Percentiles rank a stretch among this genome's conserved stretches.
Evolutionary conservation across 2,797 vertebrate species (phyloP).

Genomic region (Sciurus vulgaris): DNA sequence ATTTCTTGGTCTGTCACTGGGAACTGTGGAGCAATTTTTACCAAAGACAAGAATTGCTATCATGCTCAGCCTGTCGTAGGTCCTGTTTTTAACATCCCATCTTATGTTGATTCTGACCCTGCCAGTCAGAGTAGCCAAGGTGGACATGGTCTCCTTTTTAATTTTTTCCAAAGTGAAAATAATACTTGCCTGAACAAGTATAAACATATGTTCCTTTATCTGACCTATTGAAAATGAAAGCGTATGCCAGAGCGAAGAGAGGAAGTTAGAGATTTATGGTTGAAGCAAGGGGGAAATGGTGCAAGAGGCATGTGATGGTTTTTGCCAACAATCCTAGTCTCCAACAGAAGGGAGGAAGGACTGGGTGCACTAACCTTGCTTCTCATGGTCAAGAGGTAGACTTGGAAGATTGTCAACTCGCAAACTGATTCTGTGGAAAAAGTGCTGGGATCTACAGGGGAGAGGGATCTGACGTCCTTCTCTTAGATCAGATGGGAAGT

Average conservation of each 20-base stretch:
- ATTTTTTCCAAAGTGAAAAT: neutral
- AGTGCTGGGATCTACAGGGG: neutral
- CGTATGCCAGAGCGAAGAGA: neutral
- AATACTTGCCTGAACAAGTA: neutral
- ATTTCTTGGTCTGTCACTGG: conserved; percentile 20
- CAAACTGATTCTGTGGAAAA: neutral
- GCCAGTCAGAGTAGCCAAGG: neutral
- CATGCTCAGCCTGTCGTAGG: neutral
- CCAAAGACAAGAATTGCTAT: neutral
- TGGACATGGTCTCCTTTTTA: neutral
- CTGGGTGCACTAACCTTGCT: neutral
- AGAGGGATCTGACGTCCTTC: neutral
- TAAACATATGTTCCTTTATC: neutral
- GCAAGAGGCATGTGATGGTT: neutral
- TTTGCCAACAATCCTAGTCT: neutral
- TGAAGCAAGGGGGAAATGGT: neutral
- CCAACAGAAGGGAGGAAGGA: neutral
- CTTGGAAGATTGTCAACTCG: neutral
- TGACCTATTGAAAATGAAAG: neutral
- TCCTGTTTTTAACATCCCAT: neutral
- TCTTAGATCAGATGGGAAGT: neutral
- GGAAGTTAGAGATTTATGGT: neutral
- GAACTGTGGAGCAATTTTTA: conserved; percentile 41
- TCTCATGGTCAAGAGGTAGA: neutral
- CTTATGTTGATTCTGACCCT: neutral